phyloP scores from a whole-genome alignment of 2,113 vertebrate genomes.

The Clarias gariepinus region DNA sequence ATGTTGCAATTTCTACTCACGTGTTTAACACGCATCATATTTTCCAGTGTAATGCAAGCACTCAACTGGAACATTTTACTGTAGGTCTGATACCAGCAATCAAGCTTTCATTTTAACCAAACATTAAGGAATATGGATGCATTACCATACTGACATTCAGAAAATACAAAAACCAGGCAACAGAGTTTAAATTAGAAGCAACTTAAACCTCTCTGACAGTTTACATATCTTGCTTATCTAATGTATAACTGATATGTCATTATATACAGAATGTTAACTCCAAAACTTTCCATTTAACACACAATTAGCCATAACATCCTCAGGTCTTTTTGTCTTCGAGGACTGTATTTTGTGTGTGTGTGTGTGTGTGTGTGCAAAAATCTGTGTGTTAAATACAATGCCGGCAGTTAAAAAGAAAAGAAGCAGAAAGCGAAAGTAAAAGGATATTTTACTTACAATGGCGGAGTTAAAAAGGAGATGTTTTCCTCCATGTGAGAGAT shows the following conservation, averaged over 20 bases:
- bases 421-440: too few relatives aligned
- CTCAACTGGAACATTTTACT: not conserved
- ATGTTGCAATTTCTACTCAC: not conserved
- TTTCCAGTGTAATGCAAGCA: not conserved
- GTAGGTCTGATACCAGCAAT: not conserved
- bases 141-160: not conserved
- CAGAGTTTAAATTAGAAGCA: not conserved
- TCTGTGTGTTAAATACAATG: too few relatives aligned
- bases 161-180: not conserved
- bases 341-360: too few relatives aligned
- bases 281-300: too few relatives aligned
- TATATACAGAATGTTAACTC: too few relatives aligned
- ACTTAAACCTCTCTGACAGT: not conserved
- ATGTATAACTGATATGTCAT: not conserved
- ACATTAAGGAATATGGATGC: not conserved
- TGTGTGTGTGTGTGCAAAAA: too few relatives aligned
- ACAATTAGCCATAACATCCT: too few relatives aligned
- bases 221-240: not conserved
- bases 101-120: not conserved
- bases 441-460: too few relatives aligned
- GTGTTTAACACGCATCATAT: not conserved
- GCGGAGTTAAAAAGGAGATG: too few relatives aligned
- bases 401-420: too few relatives aligned
- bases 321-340: too few relatives aligned
- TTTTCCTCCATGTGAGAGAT: too few relatives aligned